These are phyloP conservation scores for Ophiothrix spiculata DNA, from an alignment of 35 echinoderm and acorn worm species.

Conservation along the genomic window DNA sequence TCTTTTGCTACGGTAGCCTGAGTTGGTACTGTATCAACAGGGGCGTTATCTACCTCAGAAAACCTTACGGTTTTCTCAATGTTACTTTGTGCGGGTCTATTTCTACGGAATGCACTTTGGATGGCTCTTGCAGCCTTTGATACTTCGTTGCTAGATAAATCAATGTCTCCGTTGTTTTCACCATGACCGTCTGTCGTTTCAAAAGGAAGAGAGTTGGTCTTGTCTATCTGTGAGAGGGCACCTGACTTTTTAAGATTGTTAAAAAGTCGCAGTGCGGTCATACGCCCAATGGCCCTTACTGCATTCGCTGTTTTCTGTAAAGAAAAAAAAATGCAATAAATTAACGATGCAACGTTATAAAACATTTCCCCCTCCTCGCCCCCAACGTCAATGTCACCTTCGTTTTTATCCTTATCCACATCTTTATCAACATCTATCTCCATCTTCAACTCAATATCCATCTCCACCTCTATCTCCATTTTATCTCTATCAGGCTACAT, in stretches of 20 bases:
- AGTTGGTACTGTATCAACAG: too few species aligned
- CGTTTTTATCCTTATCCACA: too few species aligned
- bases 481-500: too few species aligned
- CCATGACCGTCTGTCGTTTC: slow-evolving; percentile 75
- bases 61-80: neutral
- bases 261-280: slow-evolving; percentile 67
- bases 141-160: neutral
- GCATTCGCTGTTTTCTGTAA: slow-evolving; percentile 89
- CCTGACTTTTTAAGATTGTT: slow-evolving; percentile 43
- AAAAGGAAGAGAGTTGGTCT: slow-evolving; percentile 6
- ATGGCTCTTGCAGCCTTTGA: neutral
- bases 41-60: too few species aligned
- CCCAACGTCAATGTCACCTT: too few species aligned
- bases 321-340: slow-evolving; percentile 11
- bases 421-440: too few species aligned
- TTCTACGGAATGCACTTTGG: neutral
- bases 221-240: neutral
- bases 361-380: too few species aligned
- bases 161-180: slow-evolving; percentile 56
- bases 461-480: too few species aligned
- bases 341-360: neutral
- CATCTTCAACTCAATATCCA: too few species aligned
- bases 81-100: neutral
- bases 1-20: too few species aligned
- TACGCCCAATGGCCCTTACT: slow-evolving; percentile 92